Conservation (phyloP, 1,140 invertebrate species). For the Lasioglossum albipes region DNA sequence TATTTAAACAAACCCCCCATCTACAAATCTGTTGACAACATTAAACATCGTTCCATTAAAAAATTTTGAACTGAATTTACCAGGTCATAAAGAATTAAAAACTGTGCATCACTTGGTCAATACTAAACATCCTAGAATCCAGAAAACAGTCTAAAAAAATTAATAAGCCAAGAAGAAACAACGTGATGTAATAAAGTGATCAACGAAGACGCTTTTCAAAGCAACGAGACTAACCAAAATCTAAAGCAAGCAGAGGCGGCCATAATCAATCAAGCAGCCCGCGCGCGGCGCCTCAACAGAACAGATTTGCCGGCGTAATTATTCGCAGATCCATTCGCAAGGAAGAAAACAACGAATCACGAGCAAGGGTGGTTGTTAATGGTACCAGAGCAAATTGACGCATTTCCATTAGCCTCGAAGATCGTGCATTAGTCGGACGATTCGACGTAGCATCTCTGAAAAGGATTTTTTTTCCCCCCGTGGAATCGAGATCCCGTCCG, state of each 20-base stretch:
- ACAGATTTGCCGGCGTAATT: neutral
- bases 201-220: too few relatives aligned
- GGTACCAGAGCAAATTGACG: slow-evolving; percentile 41
- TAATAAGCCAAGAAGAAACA: too few relatives aligned
- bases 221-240: too few relatives aligned
- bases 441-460: slow-evolving; percentile 34
- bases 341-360: neutral
- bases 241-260: neutral
- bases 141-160: too few relatives aligned
- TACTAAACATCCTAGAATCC: too few relatives aligned
- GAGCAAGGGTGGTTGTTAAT: neutral
- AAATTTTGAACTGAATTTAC: too few relatives aligned
- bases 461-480: slow-evolving; percentile 37
- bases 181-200: too few relatives aligned
- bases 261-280: neutral
- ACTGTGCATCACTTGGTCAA: too few relatives aligned
- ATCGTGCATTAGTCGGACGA: slow-evolving; percentile 25
- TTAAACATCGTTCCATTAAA: too few relatives aligned
- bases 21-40: too few relatives aligned
- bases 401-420: slow-evolving; percentile 32
- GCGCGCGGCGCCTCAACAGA: neutral
- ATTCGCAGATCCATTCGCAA: neutral
- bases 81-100: too few relatives aligned
- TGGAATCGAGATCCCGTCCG: slow-evolving; percentile 26
- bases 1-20: too few relatives aligned